A percentile compares a stretch with the other conserved stretches of the same genome.
These are phyloP conservation scores for Solenopsis fugax DNA, from an alignment of 1,140 invertebrate species.

Conservation along the genomic window DNA sequence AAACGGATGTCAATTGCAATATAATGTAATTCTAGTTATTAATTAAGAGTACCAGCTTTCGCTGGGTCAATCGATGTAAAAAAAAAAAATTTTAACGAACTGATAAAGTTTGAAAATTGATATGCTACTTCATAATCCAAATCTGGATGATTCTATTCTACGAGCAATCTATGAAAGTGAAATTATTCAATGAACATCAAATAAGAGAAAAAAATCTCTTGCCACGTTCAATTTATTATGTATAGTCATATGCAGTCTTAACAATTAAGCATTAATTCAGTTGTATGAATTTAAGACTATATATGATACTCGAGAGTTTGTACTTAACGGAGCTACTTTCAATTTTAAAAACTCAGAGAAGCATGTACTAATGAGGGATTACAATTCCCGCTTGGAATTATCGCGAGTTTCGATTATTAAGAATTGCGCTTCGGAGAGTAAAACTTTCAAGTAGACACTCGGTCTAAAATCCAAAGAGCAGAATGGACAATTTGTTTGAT, in stretches of 20 bases:
- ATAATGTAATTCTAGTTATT: constrained; percentile 75
- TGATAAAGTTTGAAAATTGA: neutral
- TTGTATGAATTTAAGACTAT: neutral
- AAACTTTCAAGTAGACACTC: constrained; percentile 28
- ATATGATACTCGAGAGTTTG: neutral
- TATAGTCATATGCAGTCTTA: too few species aligned
- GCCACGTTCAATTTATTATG: neutral
- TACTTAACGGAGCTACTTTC: neutral
- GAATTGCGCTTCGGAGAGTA: neutral
- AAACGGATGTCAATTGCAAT: constrained; percentile 84
- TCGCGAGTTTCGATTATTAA: neutral
- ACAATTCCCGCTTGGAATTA: neutral
- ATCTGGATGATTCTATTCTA: neutral
- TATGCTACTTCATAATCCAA: constrained; percentile 20
- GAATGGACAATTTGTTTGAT: neutral
- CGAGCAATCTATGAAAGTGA: neutral
- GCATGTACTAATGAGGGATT: neutral
- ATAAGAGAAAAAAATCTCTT: neutral
- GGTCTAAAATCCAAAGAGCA: constrained; percentile 47
- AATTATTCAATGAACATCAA: constrained; percentile 9
- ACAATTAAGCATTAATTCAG: too few species aligned
- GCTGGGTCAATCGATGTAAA: constrained; percentile 25
- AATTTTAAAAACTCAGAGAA: neutral
- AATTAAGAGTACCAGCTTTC: constrained; percentile 36
- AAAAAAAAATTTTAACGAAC: neutral